Conservation (phyloP, 2,888 invertebrate species). For the Amaurobius ferox region DNA sequence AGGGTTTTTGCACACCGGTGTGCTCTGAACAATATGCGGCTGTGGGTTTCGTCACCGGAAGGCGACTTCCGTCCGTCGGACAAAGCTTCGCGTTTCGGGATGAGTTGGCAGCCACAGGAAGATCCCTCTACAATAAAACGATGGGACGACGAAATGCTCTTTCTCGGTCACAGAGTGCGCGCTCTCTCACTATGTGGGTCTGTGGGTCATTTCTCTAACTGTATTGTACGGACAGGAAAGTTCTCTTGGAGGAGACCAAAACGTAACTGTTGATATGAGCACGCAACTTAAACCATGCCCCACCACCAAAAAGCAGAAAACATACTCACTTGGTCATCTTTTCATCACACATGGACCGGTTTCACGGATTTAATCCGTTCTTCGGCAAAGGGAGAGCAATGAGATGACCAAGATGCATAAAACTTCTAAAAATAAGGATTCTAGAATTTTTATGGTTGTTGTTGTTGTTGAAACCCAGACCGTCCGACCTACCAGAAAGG, state of each 20-base stretch:
- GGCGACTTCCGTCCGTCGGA: constrained; percentile 44
- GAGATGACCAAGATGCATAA: too few relatives aligned
- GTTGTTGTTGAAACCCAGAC: too few relatives aligned
- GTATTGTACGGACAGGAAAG: not conserved
- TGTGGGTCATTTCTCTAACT: constrained; percentile 29
- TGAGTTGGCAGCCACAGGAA: constrained; percentile 50
- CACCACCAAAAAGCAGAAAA: too few relatives aligned
- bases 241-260: constrained; percentile 16
- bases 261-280: too few relatives aligned
- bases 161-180: not conserved
- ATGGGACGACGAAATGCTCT: not conserved
- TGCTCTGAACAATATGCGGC: constrained; percentile 20
- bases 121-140: not conserved
- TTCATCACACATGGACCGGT: too few relatives aligned
- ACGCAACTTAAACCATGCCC: too few relatives aligned
- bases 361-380: too few relatives aligned
- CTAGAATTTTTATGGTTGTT: too few relatives aligned
- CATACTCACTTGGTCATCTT: too few relatives aligned
- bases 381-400: too few relatives aligned
- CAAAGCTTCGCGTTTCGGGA: constrained; percentile 26
- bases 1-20: constrained; percentile 12
- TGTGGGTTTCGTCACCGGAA: constrained; percentile 54
- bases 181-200: not conserved
- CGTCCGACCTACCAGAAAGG: too few relatives aligned
- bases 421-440: too few relatives aligned